These are phyloP conservation scores for Xiphorhynchus erythropygius DNA, from an alignment of 2,797 vertebrate genomes.

Conservation along the genomic window DNA sequence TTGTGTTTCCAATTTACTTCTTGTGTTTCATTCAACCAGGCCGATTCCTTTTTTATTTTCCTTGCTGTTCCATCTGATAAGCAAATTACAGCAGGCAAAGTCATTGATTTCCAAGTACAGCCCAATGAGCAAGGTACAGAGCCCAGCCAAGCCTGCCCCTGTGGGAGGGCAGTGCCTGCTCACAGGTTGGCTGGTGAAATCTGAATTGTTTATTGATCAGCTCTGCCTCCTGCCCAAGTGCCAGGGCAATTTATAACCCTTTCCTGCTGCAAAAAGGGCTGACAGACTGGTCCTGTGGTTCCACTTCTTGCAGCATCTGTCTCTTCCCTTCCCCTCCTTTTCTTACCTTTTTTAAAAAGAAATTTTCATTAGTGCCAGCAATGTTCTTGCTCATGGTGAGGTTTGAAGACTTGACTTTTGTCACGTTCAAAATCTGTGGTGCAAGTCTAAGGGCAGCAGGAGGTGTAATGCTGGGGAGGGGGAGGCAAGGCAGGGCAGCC, in stretches of 20 bases:
- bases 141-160: not conserved
- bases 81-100: not conserved
- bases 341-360: not conserved
- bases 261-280: not conserved
- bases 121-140: rapidly evolving
- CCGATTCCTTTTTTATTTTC: not conserved
- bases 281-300: not conserved
- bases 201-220: not conserved
- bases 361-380: not conserved
- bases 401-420: not conserved
- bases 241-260: not conserved
- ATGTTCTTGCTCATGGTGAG: not conserved
- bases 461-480: not conserved
- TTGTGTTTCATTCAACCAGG: not conserved
- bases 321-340: not conserved
- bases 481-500: not conserved
- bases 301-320: not conserved
- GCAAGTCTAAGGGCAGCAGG: not conserved
- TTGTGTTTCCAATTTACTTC: rapidly evolving
- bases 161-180: not conserved
- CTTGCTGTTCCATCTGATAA: not conserved
- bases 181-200: not conserved
- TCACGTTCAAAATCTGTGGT: not conserved
- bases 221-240: not conserved
- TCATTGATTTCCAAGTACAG: not conserved